Base-by-base conservation (phyloP, 2,797 vertebrate species). In the Myoxocephalus aenaeus region DNA sequence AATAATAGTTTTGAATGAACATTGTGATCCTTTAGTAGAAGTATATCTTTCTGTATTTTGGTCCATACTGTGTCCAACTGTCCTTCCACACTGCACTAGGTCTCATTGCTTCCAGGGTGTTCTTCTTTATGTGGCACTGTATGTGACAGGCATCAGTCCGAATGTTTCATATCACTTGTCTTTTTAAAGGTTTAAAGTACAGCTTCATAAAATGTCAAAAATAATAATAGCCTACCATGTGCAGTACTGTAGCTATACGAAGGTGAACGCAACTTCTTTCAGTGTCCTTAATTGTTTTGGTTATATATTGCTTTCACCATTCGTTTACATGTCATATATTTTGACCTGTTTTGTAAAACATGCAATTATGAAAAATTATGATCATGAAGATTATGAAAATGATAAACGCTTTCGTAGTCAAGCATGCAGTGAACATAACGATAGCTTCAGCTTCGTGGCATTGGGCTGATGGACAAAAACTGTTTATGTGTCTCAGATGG, bases 371-470 rank as follows among this genome's bases (percentile, higher is more conserved):
- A 72, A 42, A 25, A 83, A 36, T 56, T 77, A 25, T 69, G 64
- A 81, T 66, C 56, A 73, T 53, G 22, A 76, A 67, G 58, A 81
- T 29, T 38, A 53, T 75, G 58, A 71, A 22, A 63, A 62, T 83
- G 61, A 72, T 57, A 42, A 80, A 62, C 72, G 77, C 38, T 76
- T 86, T 80, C 74, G 71, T 80, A 65, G 54, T 76, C 51, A 36
- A 73, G 77, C 53, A 79, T 82, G 80, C 62, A 34, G 57, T 69
- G 53, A 65, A 65, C 73, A 77, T 63, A 82, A 78, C 80, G 65
- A 74, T 32, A 80, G 66, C 59, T 65, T 70, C 63, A 57, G 46
- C 42, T 69, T 83, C 13, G 48, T 70, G 65, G 71, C 74, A 84
- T 70, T 73, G 53, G 69, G 27, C 57, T 77, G 56, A 63, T 68